Evolutionary conservation across 2,888 invertebrate genomes (phyloP).

Genomic region (Dione juno): DNA sequence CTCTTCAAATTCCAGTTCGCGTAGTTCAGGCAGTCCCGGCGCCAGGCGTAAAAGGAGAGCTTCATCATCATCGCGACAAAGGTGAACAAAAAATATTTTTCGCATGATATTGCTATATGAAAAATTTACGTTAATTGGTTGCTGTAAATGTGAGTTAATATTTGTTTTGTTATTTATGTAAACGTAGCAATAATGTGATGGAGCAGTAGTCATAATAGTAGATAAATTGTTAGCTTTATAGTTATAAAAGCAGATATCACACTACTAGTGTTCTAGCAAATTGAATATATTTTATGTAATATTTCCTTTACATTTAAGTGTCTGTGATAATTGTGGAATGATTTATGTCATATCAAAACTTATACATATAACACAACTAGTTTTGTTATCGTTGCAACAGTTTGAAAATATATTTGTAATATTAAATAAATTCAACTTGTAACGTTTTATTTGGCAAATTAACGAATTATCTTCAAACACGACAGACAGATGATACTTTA

Average conservation of each 20-base stretch:
- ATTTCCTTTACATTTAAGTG: not conserved
- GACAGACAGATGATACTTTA: not conserved
- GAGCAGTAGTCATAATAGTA: not conserved
- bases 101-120: conserved; percentile 24
- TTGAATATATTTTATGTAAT: not conserved
- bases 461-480: not conserved
- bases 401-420: not conserved
- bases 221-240: not conserved
- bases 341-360: not conserved
- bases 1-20: conserved; percentile 84
- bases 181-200: not conserved
- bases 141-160: conserved; percentile 9
- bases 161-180: not conserved
- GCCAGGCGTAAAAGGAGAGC: conserved; percentile 73
- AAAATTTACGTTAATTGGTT: conserved; percentile 1
- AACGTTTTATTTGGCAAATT: not conserved
- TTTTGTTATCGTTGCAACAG: not conserved
- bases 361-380: not conserved
- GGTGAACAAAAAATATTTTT: conserved; percentile 58
- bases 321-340: not conserved
- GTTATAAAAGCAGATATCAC: not conserved
- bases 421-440: not conserved
- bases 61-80: conserved; percentile 76
- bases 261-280: not conserved
- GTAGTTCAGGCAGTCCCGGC: conserved; percentile 74